Base-by-base conservation (phyloP, 2,113 vertebrate species). In the Tragelaphus scriptus region DNA sequence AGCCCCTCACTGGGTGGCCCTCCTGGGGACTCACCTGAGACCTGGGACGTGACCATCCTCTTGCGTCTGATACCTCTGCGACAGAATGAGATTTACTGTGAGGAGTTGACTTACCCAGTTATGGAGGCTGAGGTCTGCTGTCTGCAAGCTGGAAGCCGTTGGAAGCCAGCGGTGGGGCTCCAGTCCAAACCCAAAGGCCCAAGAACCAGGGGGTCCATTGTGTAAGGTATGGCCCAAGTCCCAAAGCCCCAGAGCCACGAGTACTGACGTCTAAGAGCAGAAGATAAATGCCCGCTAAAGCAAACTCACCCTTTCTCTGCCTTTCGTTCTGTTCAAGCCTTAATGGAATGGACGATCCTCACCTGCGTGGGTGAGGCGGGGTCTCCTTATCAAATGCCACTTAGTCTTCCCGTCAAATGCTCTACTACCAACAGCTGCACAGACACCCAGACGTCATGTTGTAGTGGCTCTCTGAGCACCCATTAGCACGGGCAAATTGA, bases 31-130 rank as follows among this genome's bases (percentile, higher is more conserved):
- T n/a, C 51, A 30, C 6, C 51, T 25, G 80, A n/a, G 51, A 82
- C 51, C 49, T 55, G 80, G 44, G 49, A 14, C 2, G 6, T n/a
- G 49, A 23, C 80, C 30, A 1, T 23, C 51, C 19, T 82, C 26
- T 55, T 21, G 32, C 0, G 2, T 7, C 51, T 3, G 2, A 82
- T 55, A 55, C 11, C 30, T 32, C 51, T n/a, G 30, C 1, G 19
- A n/a, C 49, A 7, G 79, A 56, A 40, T 6, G 14, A 81, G 44
- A 61, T 63, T 63, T 68, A 85, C 23, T 44, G 9, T 44, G 80
- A 68, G 80, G 49, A 61, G 32, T 0, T 32, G 59, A 17, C 36
- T 65, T 26, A 30, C 23, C 23, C 1, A 0, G 10, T 81, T 53
- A 40, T 7, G 59, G 58, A 40, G 59, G n/a, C 79, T 65, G 49